Evolutionary conservation across 2,888 invertebrate species (phyloP).

Genomic region (Rhynchonema sp.): DNA sequence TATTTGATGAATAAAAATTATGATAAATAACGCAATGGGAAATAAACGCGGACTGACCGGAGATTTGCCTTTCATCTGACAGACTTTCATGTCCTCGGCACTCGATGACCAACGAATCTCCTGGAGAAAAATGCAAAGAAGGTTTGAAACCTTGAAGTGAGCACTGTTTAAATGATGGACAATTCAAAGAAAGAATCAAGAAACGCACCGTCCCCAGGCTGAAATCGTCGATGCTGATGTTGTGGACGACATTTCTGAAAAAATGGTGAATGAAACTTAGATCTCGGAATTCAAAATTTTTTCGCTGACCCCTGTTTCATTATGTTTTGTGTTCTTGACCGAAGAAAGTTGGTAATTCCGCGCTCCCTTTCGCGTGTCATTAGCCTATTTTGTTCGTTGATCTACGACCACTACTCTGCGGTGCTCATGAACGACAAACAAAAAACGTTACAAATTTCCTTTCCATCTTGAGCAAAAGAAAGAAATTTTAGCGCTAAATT

Average conservation of each 20-base stretch:
- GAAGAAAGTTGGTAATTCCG: too few species aligned
- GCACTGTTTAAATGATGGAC: too few species aligned
- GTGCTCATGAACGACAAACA: too few species aligned
- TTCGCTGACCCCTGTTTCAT: too few species aligned
- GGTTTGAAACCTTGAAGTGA: too few species aligned
- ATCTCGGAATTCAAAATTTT: background rate
- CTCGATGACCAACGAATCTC: conserved; percentile 10
- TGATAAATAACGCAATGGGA: background rate
- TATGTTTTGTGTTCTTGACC: too few species aligned
- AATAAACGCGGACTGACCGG: conserved; percentile 1
- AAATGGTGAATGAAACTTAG: background rate
- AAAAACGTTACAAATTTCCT: too few species aligned
- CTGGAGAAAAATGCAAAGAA: background rate
- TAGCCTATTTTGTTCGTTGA: too few species aligned
- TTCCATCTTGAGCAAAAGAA: too few species aligned
- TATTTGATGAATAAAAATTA: background rate
- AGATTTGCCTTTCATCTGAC: conserved; percentile 8
- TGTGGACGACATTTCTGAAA: conserved; percentile 13
- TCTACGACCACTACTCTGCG: too few species aligned
- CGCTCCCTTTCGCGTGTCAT: too few species aligned
- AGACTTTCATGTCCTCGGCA: conserved; percentile 6
- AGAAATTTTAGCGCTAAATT: too few species aligned
- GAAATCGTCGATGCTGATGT: conserved; percentile 10
- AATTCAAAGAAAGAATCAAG: background rate
- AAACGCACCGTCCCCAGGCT: conserved; percentile 3